Evolutionary conservation across 2,888 invertebrate species (phyloP).

Genomic region (Mellilla xanthometata): DNA sequence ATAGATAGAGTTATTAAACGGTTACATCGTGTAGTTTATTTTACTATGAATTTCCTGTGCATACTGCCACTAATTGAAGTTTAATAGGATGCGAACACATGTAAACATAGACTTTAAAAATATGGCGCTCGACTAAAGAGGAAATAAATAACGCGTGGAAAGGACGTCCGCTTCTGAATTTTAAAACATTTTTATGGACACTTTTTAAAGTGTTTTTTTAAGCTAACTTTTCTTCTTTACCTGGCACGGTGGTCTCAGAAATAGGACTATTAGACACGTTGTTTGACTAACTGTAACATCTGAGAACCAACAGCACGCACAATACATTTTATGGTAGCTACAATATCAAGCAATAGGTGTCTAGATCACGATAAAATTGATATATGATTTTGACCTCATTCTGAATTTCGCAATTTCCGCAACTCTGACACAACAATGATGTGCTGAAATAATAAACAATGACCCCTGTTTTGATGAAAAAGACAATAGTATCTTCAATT

Average conservation of each 20-base stretch:
- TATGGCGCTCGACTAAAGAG: conserved; percentile 16
- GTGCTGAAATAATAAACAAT: conserved; percentile 50
- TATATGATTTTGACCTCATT: conserved; percentile 20
- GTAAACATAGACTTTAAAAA: conserved; percentile 16
- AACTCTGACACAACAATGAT: conserved; percentile 36
- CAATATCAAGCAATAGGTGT: conserved; percentile 5
- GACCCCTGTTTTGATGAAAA: conserved; percentile 35
- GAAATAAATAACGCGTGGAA: conserved; percentile 15
- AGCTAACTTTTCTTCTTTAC: not conserved
- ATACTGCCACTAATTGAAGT: conserved; percentile 40
- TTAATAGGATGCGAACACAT: conserved; percentile 41
- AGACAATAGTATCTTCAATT: conserved; percentile 49
- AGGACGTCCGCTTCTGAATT: conserved; percentile 19
- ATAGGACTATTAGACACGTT: not conserved
- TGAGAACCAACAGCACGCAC: too few relatives aligned
- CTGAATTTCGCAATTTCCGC: conserved; percentile 43
- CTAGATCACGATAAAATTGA: conserved; percentile 7
- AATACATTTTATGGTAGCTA: conserved; percentile 6
- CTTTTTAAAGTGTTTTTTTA: conserved; percentile 12
- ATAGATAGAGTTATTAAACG: conserved; percentile 38
- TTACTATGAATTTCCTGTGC: conserved; percentile 44
- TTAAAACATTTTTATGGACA: conserved; percentile 11
- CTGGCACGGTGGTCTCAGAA: conserved; percentile 2
- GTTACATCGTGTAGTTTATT: conserved; percentile 34
- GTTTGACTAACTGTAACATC: too few relatives aligned